Base-by-base conservation (phyloP, 2,113 vertebrate genomes). In the Nansenia antarctica region DNA sequence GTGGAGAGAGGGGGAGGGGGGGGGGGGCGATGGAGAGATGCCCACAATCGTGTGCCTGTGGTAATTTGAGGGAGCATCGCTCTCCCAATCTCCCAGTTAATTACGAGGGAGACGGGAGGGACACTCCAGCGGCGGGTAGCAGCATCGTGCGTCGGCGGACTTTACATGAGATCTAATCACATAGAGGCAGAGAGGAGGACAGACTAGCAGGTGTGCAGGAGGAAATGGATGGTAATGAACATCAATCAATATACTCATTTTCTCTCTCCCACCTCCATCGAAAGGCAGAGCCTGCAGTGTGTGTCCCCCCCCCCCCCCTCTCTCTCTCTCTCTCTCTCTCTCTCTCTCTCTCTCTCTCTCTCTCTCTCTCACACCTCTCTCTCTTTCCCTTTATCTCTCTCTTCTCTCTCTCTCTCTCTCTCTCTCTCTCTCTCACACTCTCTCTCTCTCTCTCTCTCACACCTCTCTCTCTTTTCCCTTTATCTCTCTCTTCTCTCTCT, bases 201-300 rank as follows among this genome's bases (percentile, higher is more conserved):
- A 49, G 18, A 9, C 45, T 20, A n/a, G 45, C 45, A 49, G 45
- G 45, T 49, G 59, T 62, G 67, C n/a, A n/a, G n/a, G 39, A 57
- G 20, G n/a, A 85, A 77, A 73, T 35, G 20, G 67, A 76, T 70
- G 27, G 53, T 67, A 70, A 82, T 79, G 67, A 80, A 84, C 73
- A 69, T n/a, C 61, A 80, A 86, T 73, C 62, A 77, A 32, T 79
- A 9, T 52, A 64, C 62, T 71, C 37, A 60, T 80, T 83, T 73
- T n/a, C 77, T 77, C 64, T 22, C 37, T 29, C 24, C 26, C 26
- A 29, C 54, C 4, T 30, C 54, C 54, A 57, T 15, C 54, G 30
- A 6, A n/a, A n/a, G n/a, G n/a, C n/a, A n/a, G n/a, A n/a, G n/a
- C n/a, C n/a, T n/a, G n/a, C n/a, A n/a, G n/a, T n/a, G n/a, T n/a